These are phyloP conservation scores for Gopherus evgoodei DNA, from an alignment of 2,113 vertebrate species.

Conservation along the genomic window DNA sequence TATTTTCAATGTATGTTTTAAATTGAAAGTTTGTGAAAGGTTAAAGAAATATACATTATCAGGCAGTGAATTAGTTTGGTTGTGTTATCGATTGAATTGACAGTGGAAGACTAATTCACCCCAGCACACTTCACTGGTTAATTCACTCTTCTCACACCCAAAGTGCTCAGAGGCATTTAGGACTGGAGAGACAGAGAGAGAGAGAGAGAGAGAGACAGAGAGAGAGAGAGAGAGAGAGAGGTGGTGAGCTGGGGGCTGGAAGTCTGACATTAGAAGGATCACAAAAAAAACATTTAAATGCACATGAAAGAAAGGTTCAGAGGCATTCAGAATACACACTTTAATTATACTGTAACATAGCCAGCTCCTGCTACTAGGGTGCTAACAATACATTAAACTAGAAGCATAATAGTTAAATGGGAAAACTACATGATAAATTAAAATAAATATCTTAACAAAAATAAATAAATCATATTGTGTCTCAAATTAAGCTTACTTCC, in stretches of 20 bases:
- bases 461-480: background rate
- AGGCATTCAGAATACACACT: background rate
- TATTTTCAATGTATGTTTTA: background rate
- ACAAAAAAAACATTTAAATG: background rate
- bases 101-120: background rate
- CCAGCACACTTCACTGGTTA: background rate
- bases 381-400: background rate
- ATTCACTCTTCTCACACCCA: background rate
- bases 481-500: background rate
- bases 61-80: background rate
- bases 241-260: background rate
- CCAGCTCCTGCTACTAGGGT: too few relatives aligned
- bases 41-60: too few relatives aligned
- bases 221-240: background rate
- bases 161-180: background rate
- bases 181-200: background rate
- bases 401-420: background rate
- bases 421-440: background rate
- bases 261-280: background rate
- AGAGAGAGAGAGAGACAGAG: background rate
- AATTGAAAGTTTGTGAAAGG: background rate
- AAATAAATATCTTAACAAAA: background rate
- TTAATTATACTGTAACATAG: background rate
- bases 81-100: background rate
- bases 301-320: background rate